These are phyloP conservation scores for Rousettus madagascariensis DNA, from an alignment of 2,797 vertebrate species.

Conservation along the genomic window DNA sequence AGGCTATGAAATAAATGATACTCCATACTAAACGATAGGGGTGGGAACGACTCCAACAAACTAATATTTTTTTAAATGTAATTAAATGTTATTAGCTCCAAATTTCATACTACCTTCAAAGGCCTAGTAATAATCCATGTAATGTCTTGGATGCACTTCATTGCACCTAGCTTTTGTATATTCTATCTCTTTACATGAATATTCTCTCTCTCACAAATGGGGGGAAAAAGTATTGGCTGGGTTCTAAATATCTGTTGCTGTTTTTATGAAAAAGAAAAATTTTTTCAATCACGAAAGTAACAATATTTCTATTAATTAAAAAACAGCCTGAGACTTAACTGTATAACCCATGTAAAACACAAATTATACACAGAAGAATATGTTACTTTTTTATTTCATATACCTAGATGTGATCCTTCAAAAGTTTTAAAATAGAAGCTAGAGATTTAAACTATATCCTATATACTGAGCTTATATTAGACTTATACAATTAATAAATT, in stretches of 20 bases:
- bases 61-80: neutral
- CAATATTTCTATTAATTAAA: neutral
- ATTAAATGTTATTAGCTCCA: conserved; percentile 32
- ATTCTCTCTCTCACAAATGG: neutral
- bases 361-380: conserved; percentile 14
- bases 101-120: conserved; percentile 18
- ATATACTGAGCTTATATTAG: conserved; percentile 37
- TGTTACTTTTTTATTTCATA: conserved; percentile 15
- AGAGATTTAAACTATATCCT: conserved; percentile 38
- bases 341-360: neutral
- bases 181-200: neutral
- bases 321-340: conserved; percentile 10
- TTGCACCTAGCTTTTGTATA: neutral
- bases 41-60: neutral
- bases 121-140: neutral
- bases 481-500: conserved; percentile 22
- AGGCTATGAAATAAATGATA: neutral
- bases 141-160: neutral
- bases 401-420: neutral
- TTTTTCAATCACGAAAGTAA: neutral
- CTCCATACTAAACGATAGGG: neutral
- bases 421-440: conserved; percentile 25
- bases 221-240: neutral
- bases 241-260: neutral
- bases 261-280: neutral